These are phyloP conservation scores for Fragum fragum DNA, from an alignment of 2,888 invertebrate species.

Conservation along the genomic window DNA sequence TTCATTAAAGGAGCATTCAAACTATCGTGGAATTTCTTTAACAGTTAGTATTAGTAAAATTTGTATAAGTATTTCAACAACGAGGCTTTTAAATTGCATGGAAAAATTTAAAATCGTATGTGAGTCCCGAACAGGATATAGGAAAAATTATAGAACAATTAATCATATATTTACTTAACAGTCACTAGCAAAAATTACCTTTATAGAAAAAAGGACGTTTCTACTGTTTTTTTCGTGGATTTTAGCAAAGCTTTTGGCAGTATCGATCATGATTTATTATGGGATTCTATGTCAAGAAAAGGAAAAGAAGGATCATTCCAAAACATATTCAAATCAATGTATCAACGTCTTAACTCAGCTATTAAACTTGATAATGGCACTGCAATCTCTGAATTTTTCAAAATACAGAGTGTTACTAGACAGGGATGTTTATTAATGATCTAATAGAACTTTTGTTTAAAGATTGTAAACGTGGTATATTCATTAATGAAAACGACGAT, in stretches of 20 bases:
- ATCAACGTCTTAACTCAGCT: neutral
- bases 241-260: neutral
- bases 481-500: no score
- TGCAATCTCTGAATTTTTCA: no score
- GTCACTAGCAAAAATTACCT: conserved; percentile 10
- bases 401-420: no score
- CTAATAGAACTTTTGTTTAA: no score
- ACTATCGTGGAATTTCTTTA: conserved; percentile 17
- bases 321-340: conserved; percentile 21
- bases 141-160: conserved; percentile 1
- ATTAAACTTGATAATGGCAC: no score
- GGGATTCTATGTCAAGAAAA: conserved; percentile 17
- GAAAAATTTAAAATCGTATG: neutral
- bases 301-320: neutral
- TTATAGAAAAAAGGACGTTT: conserved; percentile 9
- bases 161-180: conserved; percentile 12
- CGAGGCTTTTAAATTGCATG: no score
- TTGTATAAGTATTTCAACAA: conserved; percentile 1
- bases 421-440: no score
- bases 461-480: no score
- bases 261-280: neutral
- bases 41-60: conserved; percentile 1
- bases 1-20: neutral
- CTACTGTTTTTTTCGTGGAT: conserved; percentile 8
- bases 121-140: conserved; percentile 3